Conservation (phyloP, 2,113 vertebrate genomes). For the Pavo muticus region DNA sequence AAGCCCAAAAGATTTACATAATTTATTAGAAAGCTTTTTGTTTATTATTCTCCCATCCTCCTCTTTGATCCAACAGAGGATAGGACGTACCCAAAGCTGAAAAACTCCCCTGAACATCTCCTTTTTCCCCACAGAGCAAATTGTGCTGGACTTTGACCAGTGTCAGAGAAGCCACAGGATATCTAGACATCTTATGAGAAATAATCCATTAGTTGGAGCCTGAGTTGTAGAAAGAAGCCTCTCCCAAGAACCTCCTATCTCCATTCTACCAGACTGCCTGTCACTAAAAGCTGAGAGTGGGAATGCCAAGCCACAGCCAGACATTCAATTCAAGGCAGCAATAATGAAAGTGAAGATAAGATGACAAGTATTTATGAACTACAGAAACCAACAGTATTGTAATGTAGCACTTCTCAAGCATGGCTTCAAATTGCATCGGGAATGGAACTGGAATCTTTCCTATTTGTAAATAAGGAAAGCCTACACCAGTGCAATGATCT, state of each 20-base stretch:
- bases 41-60: background rate
- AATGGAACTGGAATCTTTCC: background rate
- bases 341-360: background rate
- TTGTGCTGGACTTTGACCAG: background rate
- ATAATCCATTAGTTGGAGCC: background rate
- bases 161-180: background rate
- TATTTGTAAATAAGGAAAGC: constrained; percentile 31
- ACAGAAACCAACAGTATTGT: background rate
- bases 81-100: background rate
- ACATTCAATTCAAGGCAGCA: background rate
- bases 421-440: background rate
- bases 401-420: background rate
- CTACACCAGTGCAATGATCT: background rate
- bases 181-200: background rate
- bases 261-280: background rate
- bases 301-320: constrained; percentile 31
- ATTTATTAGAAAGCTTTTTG: background rate
- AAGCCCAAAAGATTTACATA: background rate
- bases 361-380: background rate
- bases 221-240: background rate
- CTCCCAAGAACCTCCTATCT: background rate
- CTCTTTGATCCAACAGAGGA: background rate
- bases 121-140: background rate
- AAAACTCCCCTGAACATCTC: background rate
- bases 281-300: background rate